Base-by-base conservation (phyloP, 1,140 invertebrate species). In the Monomorium pharaonis region DNA sequence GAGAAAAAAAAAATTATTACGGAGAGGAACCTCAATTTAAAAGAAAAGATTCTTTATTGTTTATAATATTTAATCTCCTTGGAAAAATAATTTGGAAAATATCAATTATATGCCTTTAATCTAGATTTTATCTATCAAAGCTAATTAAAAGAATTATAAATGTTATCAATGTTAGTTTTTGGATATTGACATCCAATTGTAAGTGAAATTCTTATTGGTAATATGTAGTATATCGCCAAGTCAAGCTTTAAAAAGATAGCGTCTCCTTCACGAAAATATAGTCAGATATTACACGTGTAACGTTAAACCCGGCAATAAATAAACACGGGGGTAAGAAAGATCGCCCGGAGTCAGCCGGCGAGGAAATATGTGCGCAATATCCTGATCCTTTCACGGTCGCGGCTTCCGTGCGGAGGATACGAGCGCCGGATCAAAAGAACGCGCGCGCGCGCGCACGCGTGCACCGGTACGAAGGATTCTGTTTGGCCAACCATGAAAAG, bases 401-500 rank as follows among this genome's bases (percentile, higher is more conserved):
- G 56, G 30, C 72, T 72, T 77, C 27, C 63, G 12, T 21, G 33
- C 67, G 44, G 27, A 89, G 78, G 58, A 81, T 81, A 81, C 75
- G 56, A 78, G 56, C 86, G 84, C 44, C 70, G 89, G 89, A 90
- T 90, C 88, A 91, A 86, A 74, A 75, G 78, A 56, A 85, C 37
- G 67, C 63, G 70, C 54, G 74, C 70, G 76, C 80, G 69, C 4
- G 75, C 27, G 51, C 51, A 7, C 51, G 51, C n/a, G n/a, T 58
- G 30, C n/a, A 21, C 44, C 42, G 81, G 69, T 42, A 90, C 63
- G 85, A 90, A 91, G 89, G 89, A 90, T 89, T 89, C 88, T 90
- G 89, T 89, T 91, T 90, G 89, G 86, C 86, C 87, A 81, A 91
- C 86, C 92, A 87, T 92, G 62, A 91, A 87, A 91, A 90, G 86